Base-by-base conservation (phyloP, 2,113 vertebrate species). In the Sylvietta virens region DNA sequence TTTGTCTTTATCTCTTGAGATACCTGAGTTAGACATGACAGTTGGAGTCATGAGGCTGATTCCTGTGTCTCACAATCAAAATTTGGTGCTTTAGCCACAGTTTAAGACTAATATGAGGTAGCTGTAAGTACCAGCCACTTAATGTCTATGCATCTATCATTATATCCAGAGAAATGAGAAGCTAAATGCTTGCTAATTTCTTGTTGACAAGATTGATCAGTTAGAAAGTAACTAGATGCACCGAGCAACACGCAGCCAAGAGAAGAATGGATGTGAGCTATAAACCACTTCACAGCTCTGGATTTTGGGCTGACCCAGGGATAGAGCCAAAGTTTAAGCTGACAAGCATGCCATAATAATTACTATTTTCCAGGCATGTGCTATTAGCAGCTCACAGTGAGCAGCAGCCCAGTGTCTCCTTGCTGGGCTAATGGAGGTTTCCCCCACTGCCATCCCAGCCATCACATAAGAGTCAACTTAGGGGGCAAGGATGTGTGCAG, bases 391-490 rank as follows among this genome's bases (percentile, higher is more conserved):
- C 6, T 66, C 15, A 92, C 9, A 47, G 47, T 14, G 72, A 86
- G 18, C 17, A 86, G 7, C 7, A 65, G 33, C 27, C 26, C 17
- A 27, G 13, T 3, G 13, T 76, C 35, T 88, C 48, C 26, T 20
- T 47, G 66, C 31, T 57, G 30, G 39, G 69, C 39, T 80, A 26
- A 16, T 0, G 7, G 6, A 45, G 12, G 13, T 42, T 87, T 69
- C 17, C 9, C 4, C 15, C 24, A 6, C 11, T 1, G 0, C 28
- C 35, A 33, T 16, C 33, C 23, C 27, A 50, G 51, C 7, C 57
- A 91, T 56, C 11, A 39, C 11, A 19, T 10, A 62, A 18, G 26
- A 9, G 7, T 40, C 31, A 60, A 8, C 5, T 85, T 67, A 70
- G 19, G 20, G 51, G 35, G 12, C 20, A 60, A 60, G 33, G 30